A percentile compares a stretch with the other conserved stretches of the same genome.
These are phyloP conservation scores for Eupithecia exiguata DNA, from an alignment of 2,888 invertebrate genomes.

Conservation along the genomic window DNA sequence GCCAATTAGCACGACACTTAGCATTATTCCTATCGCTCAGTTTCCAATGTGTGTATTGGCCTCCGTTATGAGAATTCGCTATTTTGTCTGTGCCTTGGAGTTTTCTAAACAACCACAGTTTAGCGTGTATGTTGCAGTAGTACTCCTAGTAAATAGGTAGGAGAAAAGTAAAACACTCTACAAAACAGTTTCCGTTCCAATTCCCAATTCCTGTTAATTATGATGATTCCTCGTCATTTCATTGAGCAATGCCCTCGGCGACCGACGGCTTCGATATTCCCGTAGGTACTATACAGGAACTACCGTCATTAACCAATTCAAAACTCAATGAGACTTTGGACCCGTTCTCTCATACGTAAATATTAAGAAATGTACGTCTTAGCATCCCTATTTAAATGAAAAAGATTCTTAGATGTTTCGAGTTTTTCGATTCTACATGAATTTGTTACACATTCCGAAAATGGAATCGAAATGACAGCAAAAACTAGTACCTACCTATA, in stretches of 20 bases:
- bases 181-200: constrained; percentile 62
- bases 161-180: constrained; percentile 25
- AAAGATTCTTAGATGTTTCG: neutral
- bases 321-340: constrained; percentile 64
- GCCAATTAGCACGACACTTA: neutral
- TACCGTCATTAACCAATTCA: constrained; percentile 77
- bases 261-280: constrained; percentile 63
- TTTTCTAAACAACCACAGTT: no score
- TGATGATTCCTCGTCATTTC: constrained; percentile 63
- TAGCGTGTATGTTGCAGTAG: no score
- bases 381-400: neutral
- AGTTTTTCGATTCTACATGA: neutral
- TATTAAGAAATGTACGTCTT: constrained; percentile 40
- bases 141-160: constrained; percentile 8
- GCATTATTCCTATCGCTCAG: neutral
- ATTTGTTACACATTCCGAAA: neutral
- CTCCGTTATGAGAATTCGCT: neutral
- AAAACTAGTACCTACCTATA: neutral
- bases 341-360: constrained; percentile 51
- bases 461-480: neutral
- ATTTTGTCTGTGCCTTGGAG: neutral
- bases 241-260: constrained; percentile 66
- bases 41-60: neutral
- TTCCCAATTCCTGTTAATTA: constrained; percentile 71
- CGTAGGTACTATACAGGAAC: constrained; percentile 67